These are phyloP conservation scores for Drosophila ochracea DNA, from an alignment of 2,888 invertebrate species.

Conservation along the genomic window DNA sequence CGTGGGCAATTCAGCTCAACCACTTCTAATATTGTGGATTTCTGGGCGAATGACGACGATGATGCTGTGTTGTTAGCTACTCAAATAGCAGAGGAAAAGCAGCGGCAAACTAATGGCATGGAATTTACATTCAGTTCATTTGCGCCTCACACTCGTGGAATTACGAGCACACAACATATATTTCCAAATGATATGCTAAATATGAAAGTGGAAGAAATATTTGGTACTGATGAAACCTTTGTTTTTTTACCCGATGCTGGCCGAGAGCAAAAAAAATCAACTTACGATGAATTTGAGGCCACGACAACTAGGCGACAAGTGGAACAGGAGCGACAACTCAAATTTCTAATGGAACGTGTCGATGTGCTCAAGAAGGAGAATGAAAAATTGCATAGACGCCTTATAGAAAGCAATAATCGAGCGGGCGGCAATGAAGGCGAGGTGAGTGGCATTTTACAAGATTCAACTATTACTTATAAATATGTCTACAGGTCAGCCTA, in stretches of 20 bases:
- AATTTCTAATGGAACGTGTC: slow-evolving; percentile 82
- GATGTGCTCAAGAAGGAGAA: slow-evolving; percentile 82
- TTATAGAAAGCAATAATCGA: slow-evolving; percentile 73
- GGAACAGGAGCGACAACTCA: slow-evolving; percentile 80
- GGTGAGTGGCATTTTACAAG: slow-evolving; percentile 44
- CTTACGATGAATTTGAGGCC: slow-evolving; percentile 27
- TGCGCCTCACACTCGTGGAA: slow-evolving; percentile 59
- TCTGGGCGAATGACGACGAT: slow-evolving; percentile 84
- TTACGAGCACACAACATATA: slow-evolving; percentile 79
- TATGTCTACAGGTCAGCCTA: slow-evolving; percentile 61
- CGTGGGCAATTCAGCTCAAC: slow-evolving; percentile 39
- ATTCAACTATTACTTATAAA: background rate
- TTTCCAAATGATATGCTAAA: slow-evolving; percentile 6
- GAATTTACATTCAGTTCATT: slow-evolving; percentile 81
- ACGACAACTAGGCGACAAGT: slow-evolving; percentile 70
- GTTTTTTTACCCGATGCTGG: slow-evolving; percentile 36
- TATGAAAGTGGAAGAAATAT: slow-evolving; percentile 60
- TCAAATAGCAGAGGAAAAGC: slow-evolving; percentile 80
- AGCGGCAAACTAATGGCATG: slow-evolving; percentile 3
- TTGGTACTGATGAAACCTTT: slow-evolving; percentile 39
- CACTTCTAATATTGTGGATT: slow-evolving; percentile 52
- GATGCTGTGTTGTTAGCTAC: slow-evolving; percentile 83
- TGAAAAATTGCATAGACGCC: slow-evolving; percentile 71
- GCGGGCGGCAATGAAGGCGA: slow-evolving; percentile 80
- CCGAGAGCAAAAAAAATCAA: background rate